Evolutionary conservation across 2,888 invertebrate genomes (phyloP), one percentile per base, ranked within the genome.

Genomic region (Blastobasis adustella): DNA sequence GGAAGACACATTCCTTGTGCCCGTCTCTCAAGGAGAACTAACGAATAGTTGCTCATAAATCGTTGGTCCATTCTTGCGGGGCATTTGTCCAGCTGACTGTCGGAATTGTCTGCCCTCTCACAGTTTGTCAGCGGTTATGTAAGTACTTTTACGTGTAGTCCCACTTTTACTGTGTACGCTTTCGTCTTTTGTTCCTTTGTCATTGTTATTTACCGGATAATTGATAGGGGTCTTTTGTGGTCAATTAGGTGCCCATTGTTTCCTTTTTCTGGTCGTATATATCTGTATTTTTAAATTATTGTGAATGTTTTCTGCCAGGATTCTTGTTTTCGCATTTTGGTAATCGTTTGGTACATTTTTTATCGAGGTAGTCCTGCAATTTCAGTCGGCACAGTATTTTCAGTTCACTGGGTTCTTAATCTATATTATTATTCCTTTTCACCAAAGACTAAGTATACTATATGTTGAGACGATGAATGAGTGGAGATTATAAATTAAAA

Each of bases 41-140:
- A 81, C 79, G 69, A 72, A 81, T 81, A 65, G 72, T 61, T 39
- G 60, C 67, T 60, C 63, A 76, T 81, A 79, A 80, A 81, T 81
- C 71, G 60, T 59, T 60, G 65, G 69, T 61, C 76, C 75, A 75
- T 76, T 77, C 80, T 76, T 69, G 73, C 62, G 67, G 65, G 69
- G 70, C 78, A 79, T 80, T 80, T 80, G 81, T 79, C 78, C 76
- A 59, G 67, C 67, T 72, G 74, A 76, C 75, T 63, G 62, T 56
- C 55, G 60, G 61, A 66, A 68, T 66, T 59, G 66, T 68, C 63
- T 57, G 60, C 55, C 59, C 58, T 62, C 59, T 76, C 66, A 67
- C 69, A 67, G 67, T 69, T 68, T 69, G 67, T 65, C 64, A 61
- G 63, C 53, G 62, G 65, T 63, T 60, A 58, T 59, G 54, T 51